Conservation (phyloP, 64 coral and sea anemone species). For the Platygyra sinensis region DNA sequence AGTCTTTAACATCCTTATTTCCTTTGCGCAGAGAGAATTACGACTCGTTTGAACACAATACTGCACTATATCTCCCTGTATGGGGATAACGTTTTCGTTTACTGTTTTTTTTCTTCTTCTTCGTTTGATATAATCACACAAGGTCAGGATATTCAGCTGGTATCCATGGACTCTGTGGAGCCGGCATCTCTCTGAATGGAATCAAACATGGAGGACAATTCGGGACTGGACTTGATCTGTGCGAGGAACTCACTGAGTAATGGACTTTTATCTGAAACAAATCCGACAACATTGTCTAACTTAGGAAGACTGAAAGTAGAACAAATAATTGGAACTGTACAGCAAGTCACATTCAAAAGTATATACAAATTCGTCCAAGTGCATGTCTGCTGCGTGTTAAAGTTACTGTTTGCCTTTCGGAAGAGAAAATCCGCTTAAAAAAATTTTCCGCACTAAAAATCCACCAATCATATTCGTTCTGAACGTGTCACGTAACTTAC, state of each 20-base stretch:
- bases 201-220: slow-evolving; percentile 90
- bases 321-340: no score
- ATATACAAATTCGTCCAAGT: no score
- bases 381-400: no score
- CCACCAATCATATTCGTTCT: no score
- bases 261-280: slow-evolving; percentile 91
- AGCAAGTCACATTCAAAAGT: no score
- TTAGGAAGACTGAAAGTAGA: neutral
- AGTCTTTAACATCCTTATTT: neutral
- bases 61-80: neutral
- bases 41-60: neutral
- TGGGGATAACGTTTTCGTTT: neutral
- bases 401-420: no score
- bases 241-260: slow-evolving; percentile 93
- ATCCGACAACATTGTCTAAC: neutral
- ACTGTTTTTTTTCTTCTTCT: neutral
- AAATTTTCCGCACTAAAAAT: no score
- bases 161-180: slow-evolving; percentile 93
- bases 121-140: neutral
- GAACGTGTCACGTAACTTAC: no score
- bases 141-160: slow-evolving; percentile 35
- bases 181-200: slow-evolving; percentile 90
- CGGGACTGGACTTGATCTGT: slow-evolving; percentile 89
- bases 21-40: neutral
- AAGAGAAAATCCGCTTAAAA: no score